A percentile compares a stretch with the other conserved stretches of the same genome.
phyloP scores from a whole-genome alignment of 2,113 vertebrate genomes.

The Silurus asotus region DNA sequence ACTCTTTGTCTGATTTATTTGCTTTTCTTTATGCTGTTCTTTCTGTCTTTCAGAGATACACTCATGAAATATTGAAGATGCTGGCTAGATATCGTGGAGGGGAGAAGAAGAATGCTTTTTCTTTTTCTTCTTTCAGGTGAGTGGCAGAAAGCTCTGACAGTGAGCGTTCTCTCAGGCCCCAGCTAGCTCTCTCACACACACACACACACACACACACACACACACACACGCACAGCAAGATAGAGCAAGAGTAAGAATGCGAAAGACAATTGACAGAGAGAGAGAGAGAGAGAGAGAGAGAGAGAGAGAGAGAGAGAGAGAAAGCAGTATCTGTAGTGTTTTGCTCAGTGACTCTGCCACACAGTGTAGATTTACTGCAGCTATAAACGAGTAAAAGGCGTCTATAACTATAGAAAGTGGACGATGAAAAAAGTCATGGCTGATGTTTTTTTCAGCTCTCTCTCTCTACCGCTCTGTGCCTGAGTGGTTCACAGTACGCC shows the following conservation, averaged over 20 bases:
- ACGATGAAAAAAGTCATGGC: not conserved
- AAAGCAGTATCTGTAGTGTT: not conserved
- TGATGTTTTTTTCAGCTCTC: not conserved
- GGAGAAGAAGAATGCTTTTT: slow-evolving; percentile 14
- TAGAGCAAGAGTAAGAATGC: too few relatives aligned
- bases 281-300: not conserved
- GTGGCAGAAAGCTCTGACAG: slow-evolving; percentile 43
- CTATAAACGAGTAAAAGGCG: not conserved
- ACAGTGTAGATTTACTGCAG: slow-evolving; percentile 2
- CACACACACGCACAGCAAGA: too few relatives aligned
- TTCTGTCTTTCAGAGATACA: slow-evolving; percentile 10
- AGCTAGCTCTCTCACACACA: not conserved
- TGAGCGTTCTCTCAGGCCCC: slow-evolving; percentile 3
- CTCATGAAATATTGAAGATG: slow-evolving; percentile 64
- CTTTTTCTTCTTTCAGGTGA: slow-evolving; percentile 40
- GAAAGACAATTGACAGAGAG: not conserved
- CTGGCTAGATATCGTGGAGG: slow-evolving; percentile 45
- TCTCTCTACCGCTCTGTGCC: slow-evolving; percentile 1
- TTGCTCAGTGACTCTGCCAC: not conserved
- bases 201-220: not conserved
- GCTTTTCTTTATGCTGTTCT: slow-evolving; percentile 4
- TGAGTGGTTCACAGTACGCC: not conserved
- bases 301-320: not conserved
- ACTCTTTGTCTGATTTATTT: slow-evolving; percentile 33
- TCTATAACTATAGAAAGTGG: not conserved